Base-by-base conservation (phyloP, 2,888 invertebrate species). In the Cosmopolites sordidus region DNA sequence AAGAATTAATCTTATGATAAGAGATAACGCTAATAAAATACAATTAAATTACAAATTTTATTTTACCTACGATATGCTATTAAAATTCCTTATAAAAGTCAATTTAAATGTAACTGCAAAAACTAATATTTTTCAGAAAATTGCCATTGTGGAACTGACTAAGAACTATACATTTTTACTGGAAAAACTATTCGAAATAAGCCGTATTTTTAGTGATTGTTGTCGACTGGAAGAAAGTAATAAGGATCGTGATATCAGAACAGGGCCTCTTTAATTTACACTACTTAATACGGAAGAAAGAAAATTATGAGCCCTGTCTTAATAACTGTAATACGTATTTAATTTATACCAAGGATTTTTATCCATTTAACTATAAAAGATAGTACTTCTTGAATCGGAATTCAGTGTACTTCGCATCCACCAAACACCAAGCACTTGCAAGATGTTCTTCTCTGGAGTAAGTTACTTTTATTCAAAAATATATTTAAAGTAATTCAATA, bases 241-340 rank as follows among this genome's bases (percentile, higher is more conserved):
- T 55, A 41, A 55, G 52, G 49, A 48, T 54, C 54, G 51, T 54
- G 58, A 58, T 55, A 49, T 48, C 41, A 51, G 33, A 40, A 22
- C 22, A 41, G 50, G 58, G 52, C 43, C 39, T 51, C 22, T 22
- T 22, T 22, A 22, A 22, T 22, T 22, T 46, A 38, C 49, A 51
- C 50, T 46, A 52, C 54, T 55, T 45, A 48, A 58, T 51, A 53
- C 55, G 58, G 58, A 58, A 58, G 58, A 58, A 48, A 47, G 58
- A 55, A 48, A 58, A 53, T 58, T 58, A 58, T 51, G 51, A 49
- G 44, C 47, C 48, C 52, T 56, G 58, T 55, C 52, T 52, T 55
- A 56, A 55, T 56, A 56, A 56, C 56, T 42, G 58, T 56, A 53
- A 53, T 56, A 53, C 33, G 43, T 44, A 43, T 48, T 55, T 53